phyloP scores from a whole-genome alignment of 2,888 invertebrate genomes.

The Listrodromus nycthemerus region DNA sequence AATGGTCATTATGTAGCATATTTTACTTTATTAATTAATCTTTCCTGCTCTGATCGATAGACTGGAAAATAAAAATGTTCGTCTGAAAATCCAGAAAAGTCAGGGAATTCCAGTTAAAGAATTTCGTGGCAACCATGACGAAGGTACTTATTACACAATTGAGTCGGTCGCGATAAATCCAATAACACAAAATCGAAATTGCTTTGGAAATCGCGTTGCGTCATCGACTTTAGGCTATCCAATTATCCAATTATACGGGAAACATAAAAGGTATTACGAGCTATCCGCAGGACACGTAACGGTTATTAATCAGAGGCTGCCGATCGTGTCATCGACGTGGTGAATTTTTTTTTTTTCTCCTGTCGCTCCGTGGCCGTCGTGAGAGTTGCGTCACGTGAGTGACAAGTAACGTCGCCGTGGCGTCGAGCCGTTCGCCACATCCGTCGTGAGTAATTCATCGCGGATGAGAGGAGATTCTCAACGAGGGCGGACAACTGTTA shows the following conservation, averaged over 20 bases:
- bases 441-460: slow-evolving; percentile 63
- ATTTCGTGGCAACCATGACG: too few relatives aligned
- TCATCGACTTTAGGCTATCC: neutral
- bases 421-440: slow-evolving; percentile 61
- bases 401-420: slow-evolving; percentile 58
- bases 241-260: neutral
- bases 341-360: slow-evolving; percentile 24
- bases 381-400: slow-evolving; percentile 44
- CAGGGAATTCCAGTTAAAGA: too few relatives aligned
- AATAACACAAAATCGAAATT: neutral
- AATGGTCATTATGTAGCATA: too few relatives aligned
- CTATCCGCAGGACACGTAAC: slow-evolving; percentile 31
- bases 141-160: neutral
- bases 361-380: slow-evolving; percentile 25
- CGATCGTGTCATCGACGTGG: slow-evolving; percentile 53
- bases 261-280: slow-evolving; percentile 1
- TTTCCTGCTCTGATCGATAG: too few relatives aligned
- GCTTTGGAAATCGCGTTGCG: neutral
- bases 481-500: slow-evolving; percentile 1
- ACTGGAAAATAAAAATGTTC: too few relatives aligned
- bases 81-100: too few relatives aligned
- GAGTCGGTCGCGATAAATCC: neutral
- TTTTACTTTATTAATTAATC: too few relatives aligned
- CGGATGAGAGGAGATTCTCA: slow-evolving; percentile 47
- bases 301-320: slow-evolving; percentile 31